Evolutionary conservation across 1,140 invertebrate genomes (phyloP).

Genomic region (Philopotamus ludificatus): DNA sequence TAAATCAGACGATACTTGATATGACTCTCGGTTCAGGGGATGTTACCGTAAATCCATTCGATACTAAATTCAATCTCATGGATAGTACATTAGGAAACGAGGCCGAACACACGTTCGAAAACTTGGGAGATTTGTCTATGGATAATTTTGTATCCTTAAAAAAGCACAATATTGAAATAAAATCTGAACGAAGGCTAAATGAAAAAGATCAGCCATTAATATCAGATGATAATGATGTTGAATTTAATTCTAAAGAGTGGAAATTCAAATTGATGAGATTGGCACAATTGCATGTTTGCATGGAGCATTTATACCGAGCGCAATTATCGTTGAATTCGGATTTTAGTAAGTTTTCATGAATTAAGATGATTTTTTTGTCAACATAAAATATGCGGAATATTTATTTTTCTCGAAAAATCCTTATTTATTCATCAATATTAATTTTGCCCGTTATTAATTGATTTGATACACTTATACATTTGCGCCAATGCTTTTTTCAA

Average conservation of each 20-base stretch:
- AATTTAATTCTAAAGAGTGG: constrained; percentile 47
- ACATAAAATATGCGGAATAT: not conserved
- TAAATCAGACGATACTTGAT: constrained; percentile 55
- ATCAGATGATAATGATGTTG: constrained; percentile 53
- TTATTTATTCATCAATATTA: too few species aligned
- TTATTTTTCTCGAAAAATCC: too few species aligned
- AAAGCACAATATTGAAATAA: constrained; percentile 48
- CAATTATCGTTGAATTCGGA: constrained; percentile 49
- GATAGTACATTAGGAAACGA: constrained; percentile 39
- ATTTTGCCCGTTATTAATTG: too few species aligned
- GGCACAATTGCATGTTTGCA: constrained; percentile 52
- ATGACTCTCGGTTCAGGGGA: constrained; percentile 53
- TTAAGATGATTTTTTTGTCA: too few species aligned
- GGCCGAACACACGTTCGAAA: constrained; percentile 49
- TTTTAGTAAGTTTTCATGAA: constrained; percentile 45
- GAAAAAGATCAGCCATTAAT: constrained; percentile 51
- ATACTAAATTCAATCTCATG: constrained; percentile 44
- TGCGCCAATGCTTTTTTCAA: too few species aligned
- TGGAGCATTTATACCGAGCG: constrained; percentile 52
- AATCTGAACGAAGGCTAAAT: constrained; percentile 49
- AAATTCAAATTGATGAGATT: constrained; percentile 52
- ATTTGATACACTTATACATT: too few species aligned
- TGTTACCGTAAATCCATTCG: constrained; percentile 53
- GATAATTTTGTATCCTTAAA: constrained; percentile 53
- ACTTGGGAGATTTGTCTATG: constrained; percentile 50